Base-by-base conservation (phyloP, 2,888 invertebrate species). In the Nyleta sp. region DNA sequence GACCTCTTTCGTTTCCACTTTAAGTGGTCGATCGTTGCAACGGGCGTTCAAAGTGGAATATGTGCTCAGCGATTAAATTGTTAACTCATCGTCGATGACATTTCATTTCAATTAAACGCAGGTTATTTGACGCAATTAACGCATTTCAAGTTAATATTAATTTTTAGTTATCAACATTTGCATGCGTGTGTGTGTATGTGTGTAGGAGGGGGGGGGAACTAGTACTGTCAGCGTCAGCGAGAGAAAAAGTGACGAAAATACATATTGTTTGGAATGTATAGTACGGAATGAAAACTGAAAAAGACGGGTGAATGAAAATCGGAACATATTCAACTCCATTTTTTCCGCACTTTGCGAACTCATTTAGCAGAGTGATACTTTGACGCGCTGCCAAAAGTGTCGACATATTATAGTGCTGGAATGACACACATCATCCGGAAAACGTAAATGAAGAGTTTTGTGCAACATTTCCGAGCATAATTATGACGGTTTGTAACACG, bases 331-430 rank as follows among this genome's bases (percentile, higher is more conserved):
- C 40, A 62, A 52, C 46, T 57, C 28, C 53, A 55, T 40, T 76
- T 71, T 76, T 64, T 71, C 67, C 40, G 44, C 65, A 68, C 60
- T 55, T 62, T 44, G 62, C 50, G 77, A 72, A 72, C 72, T 78
- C 77, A 78, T 78, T 78, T 62, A 78, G 67, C 67, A 62, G 57
- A 78, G 72, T 78, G 77, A 78, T 72, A 78, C 67, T 67, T 72
- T 78, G 77, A 78, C 52, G 55, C 62, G 62, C 18, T 68, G 77
- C 77, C 77, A 78, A 78, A 62, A 77, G 60, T 31, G 60, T 62
- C 60, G n/a, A 65, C 33, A 18, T 59, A 65, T 71, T 46, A 40
- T 57, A 65, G 10, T 28, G 42, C 52, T 33, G 20, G 31, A 40
- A 20, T 24, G 60, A 60, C 64, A 72, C 55, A 44, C 40, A 62